Evolutionary conservation across 1,140 invertebrate species (phyloP).

Genomic region (Drusus annulatus): DNA sequence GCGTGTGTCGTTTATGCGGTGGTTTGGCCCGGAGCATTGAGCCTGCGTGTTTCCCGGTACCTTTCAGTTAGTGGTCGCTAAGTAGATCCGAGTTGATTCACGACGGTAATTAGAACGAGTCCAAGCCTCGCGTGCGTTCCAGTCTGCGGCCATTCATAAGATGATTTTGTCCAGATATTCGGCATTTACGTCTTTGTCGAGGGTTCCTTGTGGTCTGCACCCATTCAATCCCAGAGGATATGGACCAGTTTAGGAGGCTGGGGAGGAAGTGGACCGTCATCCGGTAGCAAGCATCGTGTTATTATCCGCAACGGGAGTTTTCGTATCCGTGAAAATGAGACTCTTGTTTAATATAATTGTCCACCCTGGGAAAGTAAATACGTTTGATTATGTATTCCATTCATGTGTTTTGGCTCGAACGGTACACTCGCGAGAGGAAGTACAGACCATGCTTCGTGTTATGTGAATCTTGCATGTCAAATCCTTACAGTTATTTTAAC

Average conservation of each 20-base stretch:
- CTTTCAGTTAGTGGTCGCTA: slow-evolving; percentile 20
- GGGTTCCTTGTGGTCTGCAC: neutral
- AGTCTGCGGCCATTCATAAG: neutral
- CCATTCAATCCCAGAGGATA: neutral
- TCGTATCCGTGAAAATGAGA: too few species aligned
- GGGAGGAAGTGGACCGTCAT: too few species aligned
- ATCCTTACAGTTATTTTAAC: too few species aligned
- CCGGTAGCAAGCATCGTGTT: too few species aligned
- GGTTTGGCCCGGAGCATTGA: neutral
- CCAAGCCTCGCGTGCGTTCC: neutral
- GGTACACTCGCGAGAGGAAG: too few species aligned
- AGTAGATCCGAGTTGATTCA: neutral
- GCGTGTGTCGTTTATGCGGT: neutral
- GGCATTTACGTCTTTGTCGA: neutral
- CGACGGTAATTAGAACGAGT: neutral
- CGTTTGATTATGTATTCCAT: too few species aligned
- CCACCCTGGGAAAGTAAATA: too few species aligned
- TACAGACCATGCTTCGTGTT: too few species aligned
- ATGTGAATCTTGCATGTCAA: too few species aligned
- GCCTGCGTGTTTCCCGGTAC: neutral
- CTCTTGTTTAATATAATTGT: too few species aligned
- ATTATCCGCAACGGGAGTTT: too few species aligned
- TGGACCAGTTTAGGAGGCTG: neutral
- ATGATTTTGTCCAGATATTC: neutral
- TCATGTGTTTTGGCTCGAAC: too few species aligned